Conservation (phyloP, 2,888 invertebrate species). For the Ormyrus rosae region DNA sequence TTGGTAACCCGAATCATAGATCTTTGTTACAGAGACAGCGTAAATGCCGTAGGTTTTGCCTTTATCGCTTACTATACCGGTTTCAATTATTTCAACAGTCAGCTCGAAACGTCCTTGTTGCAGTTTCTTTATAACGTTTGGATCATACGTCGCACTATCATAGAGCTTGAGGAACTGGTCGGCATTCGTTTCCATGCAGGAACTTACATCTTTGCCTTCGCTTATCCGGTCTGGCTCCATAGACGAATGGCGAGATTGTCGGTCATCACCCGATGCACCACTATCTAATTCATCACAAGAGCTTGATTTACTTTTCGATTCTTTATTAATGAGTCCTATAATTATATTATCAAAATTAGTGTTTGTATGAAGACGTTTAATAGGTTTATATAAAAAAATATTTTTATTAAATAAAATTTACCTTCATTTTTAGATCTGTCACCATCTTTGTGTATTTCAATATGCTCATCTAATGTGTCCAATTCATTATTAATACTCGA, state of each 20-base stretch:
- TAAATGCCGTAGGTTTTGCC: constrained; percentile 93
- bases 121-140: constrained; percentile 71
- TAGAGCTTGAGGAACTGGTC: constrained; percentile 68
- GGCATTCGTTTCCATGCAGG: constrained; percentile 64
- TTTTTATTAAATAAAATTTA: constrained; percentile 11
- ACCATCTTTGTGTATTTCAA: constrained; percentile 59
- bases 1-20: constrained; percentile 81
- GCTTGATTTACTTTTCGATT: constrained; percentile 55
- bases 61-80: constrained; percentile 87
- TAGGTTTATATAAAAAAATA: background rate
- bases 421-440: constrained; percentile 57
- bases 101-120: constrained; percentile 72
- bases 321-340: constrained; percentile 38
- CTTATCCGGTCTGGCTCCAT: constrained; percentile 35
- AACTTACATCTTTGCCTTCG: constrained; percentile 65
- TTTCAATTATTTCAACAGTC: constrained; percentile 72
- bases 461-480: constrained; percentile 67
- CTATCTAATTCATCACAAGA: constrained; percentile 59
- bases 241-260: constrained; percentile 46
- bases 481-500: constrained; percentile 75
- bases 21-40: constrained; percentile 87
- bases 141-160: constrained; percentile 66
- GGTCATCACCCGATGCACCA: constrained; percentile 53
- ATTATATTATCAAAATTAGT: constrained; percentile 4
- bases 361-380: constrained; percentile 8